Conservation (phyloP, 2,797 vertebrate species). For the Sebastes ruberrimus region DNA sequence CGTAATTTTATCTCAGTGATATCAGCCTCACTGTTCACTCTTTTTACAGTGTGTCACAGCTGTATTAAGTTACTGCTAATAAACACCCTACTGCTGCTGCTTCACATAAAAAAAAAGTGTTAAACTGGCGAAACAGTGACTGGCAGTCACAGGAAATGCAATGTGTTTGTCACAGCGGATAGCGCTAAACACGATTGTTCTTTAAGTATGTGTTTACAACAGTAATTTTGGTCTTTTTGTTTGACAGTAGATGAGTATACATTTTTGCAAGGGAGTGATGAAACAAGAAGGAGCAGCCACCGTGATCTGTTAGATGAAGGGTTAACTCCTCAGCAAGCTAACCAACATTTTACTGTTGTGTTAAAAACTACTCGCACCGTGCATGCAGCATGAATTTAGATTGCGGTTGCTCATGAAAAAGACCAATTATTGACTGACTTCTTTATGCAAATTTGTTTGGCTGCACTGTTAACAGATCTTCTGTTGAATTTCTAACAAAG, state of each 20-base stretch:
- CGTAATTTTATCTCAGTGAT: background rate
- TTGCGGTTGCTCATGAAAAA: background rate
- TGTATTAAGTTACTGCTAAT: background rate
- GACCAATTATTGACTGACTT: background rate
- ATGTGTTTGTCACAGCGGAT: background rate
- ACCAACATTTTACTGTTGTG: background rate
- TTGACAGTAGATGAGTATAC: background rate
- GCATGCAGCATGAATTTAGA: background rate
- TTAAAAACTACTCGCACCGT: background rate
- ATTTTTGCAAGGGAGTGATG: background rate
- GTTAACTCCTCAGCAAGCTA: background rate
- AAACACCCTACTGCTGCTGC: background rate
- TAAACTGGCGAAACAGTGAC: background rate
- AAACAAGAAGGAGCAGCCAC: background rate
- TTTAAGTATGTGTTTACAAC: background rate
- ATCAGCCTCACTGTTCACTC: background rate
- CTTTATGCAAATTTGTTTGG: background rate
- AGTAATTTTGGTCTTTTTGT: background rate
- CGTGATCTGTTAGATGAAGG: background rate
- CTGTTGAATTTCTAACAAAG: background rate
- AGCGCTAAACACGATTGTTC: background rate
- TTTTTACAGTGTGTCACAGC: background rate
- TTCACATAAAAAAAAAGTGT: background rate
- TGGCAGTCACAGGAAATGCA: background rate
- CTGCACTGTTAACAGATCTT: background rate